A percentile compares a stretch with the other conserved stretches of the same genome.
These are phyloP conservation scores for Amiota mariae DNA, from an alignment of 2,888 invertebrate genomes.

Conservation along the genomic window DNA sequence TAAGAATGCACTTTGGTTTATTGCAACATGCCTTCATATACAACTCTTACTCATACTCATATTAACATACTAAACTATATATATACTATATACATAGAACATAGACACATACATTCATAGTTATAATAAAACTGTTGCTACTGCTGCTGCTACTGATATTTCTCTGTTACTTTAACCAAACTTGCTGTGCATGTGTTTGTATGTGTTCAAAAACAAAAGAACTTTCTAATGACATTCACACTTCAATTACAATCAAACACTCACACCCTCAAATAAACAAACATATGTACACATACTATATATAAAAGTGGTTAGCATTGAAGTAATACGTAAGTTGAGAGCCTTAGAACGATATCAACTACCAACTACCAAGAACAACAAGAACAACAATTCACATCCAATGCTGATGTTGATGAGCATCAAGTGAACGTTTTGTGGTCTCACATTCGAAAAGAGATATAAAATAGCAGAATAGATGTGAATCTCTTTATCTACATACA, in stretches of 20 bases:
- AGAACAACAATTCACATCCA: too few relatives aligned
- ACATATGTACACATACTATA: neutral
- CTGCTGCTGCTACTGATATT: conserved; percentile 22
- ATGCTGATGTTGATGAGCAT: too few relatives aligned
- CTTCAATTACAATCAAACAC: conserved; percentile 5
- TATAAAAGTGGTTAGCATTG: neutral
- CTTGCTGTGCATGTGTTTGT: conserved; percentile 5
- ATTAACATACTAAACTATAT: too few relatives aligned
- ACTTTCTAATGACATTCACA: conserved; percentile 14
- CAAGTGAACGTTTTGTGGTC: too few relatives aligned
- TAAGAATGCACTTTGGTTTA: conserved; percentile 27
- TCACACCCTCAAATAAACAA: neutral
- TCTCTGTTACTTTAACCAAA: neutral
- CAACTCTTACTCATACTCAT: neutral
- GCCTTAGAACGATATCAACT: too few relatives aligned
- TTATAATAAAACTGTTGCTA: conserved; percentile 23
- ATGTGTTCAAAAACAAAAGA: neutral
- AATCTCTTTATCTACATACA: too few relatives aligned
- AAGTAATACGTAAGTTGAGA: too few relatives aligned
- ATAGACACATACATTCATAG: too few relatives aligned
- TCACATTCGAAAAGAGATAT: too few relatives aligned
- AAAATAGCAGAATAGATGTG: too few relatives aligned
- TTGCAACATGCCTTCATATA: neutral
- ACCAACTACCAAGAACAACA: too few relatives aligned
- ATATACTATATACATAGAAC: too few relatives aligned